Base-by-base conservation (phyloP, 2,797 vertebrate species). In the Bucorvus abyssinicus region DNA sequence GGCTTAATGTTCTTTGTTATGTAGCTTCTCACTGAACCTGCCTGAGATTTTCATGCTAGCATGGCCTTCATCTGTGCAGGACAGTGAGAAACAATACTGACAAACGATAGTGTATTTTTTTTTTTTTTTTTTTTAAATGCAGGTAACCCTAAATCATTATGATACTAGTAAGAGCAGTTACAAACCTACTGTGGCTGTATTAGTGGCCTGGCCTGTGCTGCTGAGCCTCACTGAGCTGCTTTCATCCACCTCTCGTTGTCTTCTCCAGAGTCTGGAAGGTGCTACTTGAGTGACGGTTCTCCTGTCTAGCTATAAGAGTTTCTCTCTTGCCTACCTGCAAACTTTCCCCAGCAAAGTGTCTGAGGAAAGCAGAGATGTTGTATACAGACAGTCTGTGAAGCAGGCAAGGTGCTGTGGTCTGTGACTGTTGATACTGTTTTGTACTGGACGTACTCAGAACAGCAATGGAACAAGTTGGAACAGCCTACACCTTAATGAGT, bases 21-120 rank as follows among this genome's bases (percentile, higher is more conserved):
- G 4, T 65, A 69, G 90, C 67, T 82, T 82, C 81, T 79, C 59
- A 82, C 70, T 92, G 84, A 87, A 76, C 63, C 74, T 84, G 65
- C 50, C 49, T 84, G 80, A 76, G 81, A 36, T 42, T 69, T 68
- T 81, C 0, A 0, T 81, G 67, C 34, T 44, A 73, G 29, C 4
- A 0, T 9, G 70, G 86, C 34, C 55, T 86, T 91, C 30, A 5
- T 77, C 56, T 85, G 24, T 86, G 24, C 74, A 57, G 67, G 23
- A 27, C 47, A 36, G 12, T 34, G 36, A 38, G 50, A 61, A 81
- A 53, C 14, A 59, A 9, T 16, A 8, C 21, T 71, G 21, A 29
- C 3, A 2, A 1, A 10, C 7, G 45, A 11, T 63, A 17, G 1
- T 65, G 50, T 4, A 1, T 40, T 40, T 40, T 40, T 40, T 40